Percentiles rank a stretch among this genome's conserved stretches.
Evolutionary conservation across 2,113 vertebrate species (phyloP).

Genomic region (Symphodus melops): DNA sequence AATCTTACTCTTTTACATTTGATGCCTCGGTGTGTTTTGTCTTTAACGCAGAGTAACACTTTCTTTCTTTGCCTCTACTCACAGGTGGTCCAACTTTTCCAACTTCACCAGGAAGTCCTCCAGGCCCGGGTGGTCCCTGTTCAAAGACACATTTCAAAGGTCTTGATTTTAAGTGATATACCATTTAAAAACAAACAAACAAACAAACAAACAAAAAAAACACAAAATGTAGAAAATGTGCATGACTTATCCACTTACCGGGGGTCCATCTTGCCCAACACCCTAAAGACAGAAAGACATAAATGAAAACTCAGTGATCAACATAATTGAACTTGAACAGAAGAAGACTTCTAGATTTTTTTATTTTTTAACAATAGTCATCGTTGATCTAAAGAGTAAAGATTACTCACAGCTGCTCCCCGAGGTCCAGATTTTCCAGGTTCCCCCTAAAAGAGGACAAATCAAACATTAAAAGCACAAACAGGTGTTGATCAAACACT

Average conservation of each 20-base stretch:
- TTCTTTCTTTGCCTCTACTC: constrained; percentile 79
- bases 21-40: not conserved
- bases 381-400: not conserved
- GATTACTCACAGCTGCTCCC: constrained; percentile 90
- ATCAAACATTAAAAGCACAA: constrained; percentile 5
- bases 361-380: not conserved
- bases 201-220: too few species aligned
- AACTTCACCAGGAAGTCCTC: constrained; percentile 91
- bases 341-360: not conserved
- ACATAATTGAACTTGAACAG: not conserved
- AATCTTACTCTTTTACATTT: too few species aligned
- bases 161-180: not conserved
- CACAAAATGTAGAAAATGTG: not conserved
- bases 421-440: constrained; percentile 90
- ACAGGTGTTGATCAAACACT: not conserved
- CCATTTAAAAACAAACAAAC: too few species aligned
- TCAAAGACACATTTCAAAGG: constrained; percentile 49
- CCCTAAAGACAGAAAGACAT: constrained; percentile 86
- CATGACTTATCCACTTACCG: constrained; percentile 83
- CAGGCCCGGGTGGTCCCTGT: constrained; percentile 91
- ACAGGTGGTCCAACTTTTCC: constrained; percentile 90
- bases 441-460: constrained; percentile 87
- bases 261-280: constrained; percentile 88
- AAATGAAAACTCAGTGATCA: constrained; percentile 29
- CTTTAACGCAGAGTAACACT: not conserved